Evolutionary conservation across 2,888 invertebrate species (phyloP), one percentile per base, ranked within the genome.

Genomic region (Pilophorus perplexus): DNA sequence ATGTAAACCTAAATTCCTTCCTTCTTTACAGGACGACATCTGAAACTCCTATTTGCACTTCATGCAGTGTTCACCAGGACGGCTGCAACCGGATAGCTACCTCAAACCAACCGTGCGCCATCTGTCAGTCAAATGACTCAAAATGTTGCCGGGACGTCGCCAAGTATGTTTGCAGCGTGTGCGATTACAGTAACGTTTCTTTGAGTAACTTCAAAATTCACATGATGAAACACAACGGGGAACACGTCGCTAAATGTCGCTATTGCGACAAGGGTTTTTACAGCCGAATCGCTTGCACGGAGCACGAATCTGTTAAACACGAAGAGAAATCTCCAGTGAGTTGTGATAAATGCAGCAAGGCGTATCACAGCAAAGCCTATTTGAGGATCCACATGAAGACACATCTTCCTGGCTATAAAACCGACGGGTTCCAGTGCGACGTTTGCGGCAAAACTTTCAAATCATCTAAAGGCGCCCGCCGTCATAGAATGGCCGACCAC

Each of bases 401-500:
- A 3, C 69, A 69, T 33, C 8, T 28, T 2, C 25, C 23, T 4
- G 14, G n/a, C 6, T 18, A 37, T 10, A 6, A 42, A 54, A 38
- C 0, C 25, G 50, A 10, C 23, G 78, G 22, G 46, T 68, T 42
- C 23, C 37, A 60, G 22, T 84, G 84, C 64, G 75, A 79, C 1
- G 77, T 80, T 12, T 84, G 84, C 70, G 77, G 77, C 0, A 76
- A 79, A 27, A 72, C 74, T n/a, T 79, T 78, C 65, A 74, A 74
- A 1, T 73, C 75, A 46, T 75, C 76, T 25, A 76, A 75, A 12
- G 76, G 76, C 16, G 70, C 79, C 18, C 76, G 75, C 52, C 72
- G 76, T 38, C 80, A 80, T 68, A 71, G 76, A 60, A 72, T 76
- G 12, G 76, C 76, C 0, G 83, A 84, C 70, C 82, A 81, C 0